Base-by-base conservation (phyloP, 2,888 invertebrate genomes). In the Euproctis similis region DNA sequence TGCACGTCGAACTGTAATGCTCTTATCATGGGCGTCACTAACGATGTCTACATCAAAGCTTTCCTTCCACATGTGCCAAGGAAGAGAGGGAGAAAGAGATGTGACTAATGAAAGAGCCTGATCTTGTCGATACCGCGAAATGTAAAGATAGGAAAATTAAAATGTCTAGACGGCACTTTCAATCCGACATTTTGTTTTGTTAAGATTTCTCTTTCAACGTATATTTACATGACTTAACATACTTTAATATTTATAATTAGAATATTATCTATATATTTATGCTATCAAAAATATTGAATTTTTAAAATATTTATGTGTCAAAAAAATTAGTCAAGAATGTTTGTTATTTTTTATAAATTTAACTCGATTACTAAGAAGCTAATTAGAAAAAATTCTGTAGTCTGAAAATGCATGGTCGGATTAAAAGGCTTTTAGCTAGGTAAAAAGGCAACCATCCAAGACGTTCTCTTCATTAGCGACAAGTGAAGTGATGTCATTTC, bases 401-500 rank as follows among this genome's bases (percentile, higher is more conserved):
- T 42, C 49, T 60, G 44, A 51, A 48, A 65, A 58, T 53, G 56
- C 53, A 57, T 62, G 61, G 47, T 49, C 40, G 43, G 53, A 55
- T 58, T 50, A 59, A 57, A 62, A 65, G 62, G n/a, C 52, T 62
- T 62, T 59, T 46, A 40, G 57, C 53, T n/a, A 44, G 53, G 54
- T 54, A 56, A 69, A 75, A 77, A 74, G 63, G 61, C 65, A 62
- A 64, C 62, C 57, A 59, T 65, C 66, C 59, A 61, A 78, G 78
- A 76, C 74, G 76, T 69, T 75, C 73, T 78, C 78, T 84, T 84
- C 81, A 82, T 82, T 82, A 82, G 78, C 74, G 76, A 77, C 78
- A 81, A 80, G 81, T 80, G 78, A 80, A 80, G 80, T 81, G 78
- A 78, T 81, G 80, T 82, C 80, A 80, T 82, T 72, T 69, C 67